A percentile compares a stretch with the other conserved stretches of the same genome.
phyloP scores from a whole-genome alignment of 2,888 invertebrate genomes.

The Melipona bicolor region DNA sequence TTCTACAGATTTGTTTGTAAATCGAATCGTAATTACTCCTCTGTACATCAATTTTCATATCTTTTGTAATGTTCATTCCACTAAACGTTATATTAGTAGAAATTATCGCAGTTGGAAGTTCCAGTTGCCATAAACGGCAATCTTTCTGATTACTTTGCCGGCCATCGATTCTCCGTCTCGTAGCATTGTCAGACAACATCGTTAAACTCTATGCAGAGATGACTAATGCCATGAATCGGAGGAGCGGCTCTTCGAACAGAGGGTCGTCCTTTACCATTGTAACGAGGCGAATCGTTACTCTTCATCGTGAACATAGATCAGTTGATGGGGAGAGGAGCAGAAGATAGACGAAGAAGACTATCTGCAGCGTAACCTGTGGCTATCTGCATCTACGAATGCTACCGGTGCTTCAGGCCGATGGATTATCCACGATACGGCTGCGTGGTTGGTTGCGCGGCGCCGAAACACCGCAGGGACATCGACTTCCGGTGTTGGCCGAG shows the following conservation, averaged over 20 bases:
- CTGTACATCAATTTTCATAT: not conserved
- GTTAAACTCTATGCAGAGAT: constrained; percentile 59
- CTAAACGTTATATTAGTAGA: not conserved
- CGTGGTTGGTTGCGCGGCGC: constrained; percentile 41
- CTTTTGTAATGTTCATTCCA: too few species aligned
- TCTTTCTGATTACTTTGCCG: not conserved
- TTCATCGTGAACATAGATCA: constrained; percentile 36
- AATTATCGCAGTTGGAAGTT: not conserved
- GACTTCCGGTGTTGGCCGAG: constrained; percentile 68
- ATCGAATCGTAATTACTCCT: not conserved
- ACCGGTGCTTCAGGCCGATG: constrained; percentile 62
- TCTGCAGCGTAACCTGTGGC: constrained; percentile 58
- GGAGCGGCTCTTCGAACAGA: constrained; percentile 51
- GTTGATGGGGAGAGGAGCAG: not conserved
- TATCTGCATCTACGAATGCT: constrained; percentile 75
- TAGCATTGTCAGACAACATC: constrained; percentile 53
- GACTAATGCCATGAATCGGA: constrained; percentile 67
- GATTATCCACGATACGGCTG: constrained; percentile 57
- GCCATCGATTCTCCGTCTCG: constrained; percentile 15
- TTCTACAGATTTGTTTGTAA: too few species aligned
- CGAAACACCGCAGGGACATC: constrained; percentile 56
- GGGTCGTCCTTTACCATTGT: constrained; percentile 63
- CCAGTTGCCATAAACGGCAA: not conserved
- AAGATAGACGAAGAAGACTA: constrained; percentile 40
- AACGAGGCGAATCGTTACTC: constrained; percentile 73